Percentiles rank a stretch among this genome's conserved stretches.
Conservation (phyloP, 2,113 vertebrate genomes). For the Pterophyllum scalare region DNA sequence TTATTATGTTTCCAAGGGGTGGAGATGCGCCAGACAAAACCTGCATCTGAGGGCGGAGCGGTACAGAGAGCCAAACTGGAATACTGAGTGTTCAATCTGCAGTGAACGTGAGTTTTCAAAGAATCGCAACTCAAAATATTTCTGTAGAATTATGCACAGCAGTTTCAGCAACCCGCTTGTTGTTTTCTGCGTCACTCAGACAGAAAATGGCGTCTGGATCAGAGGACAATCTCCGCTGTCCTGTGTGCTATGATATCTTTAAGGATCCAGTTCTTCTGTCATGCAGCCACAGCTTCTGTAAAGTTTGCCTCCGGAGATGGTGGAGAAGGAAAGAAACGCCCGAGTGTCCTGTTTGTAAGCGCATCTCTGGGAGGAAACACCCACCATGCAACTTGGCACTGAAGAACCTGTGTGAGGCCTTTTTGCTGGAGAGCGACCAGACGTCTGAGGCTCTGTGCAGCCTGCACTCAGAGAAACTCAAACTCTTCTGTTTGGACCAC, state of each 20-base stretch:
- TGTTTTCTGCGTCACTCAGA: not conserved
- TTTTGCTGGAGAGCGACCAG: constrained; percentile 5
- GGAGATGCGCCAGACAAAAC: not conserved
- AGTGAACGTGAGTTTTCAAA: not conserved
- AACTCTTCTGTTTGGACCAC: constrained; percentile 1
- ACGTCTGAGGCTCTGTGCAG: not conserved
- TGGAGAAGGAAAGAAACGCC: not conserved
- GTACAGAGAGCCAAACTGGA: not conserved
- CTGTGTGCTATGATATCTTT: constrained; percentile 4
- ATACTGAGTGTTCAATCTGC: not conserved
- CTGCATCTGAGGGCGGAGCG: not conserved
- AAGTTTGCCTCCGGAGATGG: not conserved
- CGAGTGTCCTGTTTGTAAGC: not conserved
- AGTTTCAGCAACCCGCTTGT: not conserved
- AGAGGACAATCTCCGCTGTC: not conserved
- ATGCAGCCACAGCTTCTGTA: constrained; percentile 18
- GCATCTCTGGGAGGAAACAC: not conserved
- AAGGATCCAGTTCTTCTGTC: constrained; percentile 1
- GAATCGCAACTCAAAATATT: not conserved
- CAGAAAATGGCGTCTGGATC: not conserved
- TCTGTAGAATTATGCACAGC: not conserved
- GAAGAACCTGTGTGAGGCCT: constrained; percentile 8
- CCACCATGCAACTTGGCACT: not conserved
- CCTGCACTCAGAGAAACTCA: constrained; percentile 5
- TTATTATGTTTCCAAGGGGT: not conserved